Percentiles rank a stretch among this genome's conserved stretches.
phyloP scores from a whole-genome alignment of 1,140 invertebrate species.

The Meloidogyne hapla region DNA sequence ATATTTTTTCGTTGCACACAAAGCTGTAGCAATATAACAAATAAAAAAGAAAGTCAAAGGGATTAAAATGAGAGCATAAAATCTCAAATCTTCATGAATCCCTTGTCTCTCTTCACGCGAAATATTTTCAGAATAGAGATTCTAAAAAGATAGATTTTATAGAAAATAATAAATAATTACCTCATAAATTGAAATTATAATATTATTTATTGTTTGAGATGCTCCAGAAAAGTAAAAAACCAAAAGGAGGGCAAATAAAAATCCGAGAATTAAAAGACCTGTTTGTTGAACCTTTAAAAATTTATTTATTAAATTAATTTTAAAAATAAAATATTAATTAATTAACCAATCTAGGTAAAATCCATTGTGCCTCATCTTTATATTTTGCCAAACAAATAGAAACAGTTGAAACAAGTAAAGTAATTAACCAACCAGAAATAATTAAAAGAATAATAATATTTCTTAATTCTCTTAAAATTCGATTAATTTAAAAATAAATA shows the following conservation, averaged over 20 bases:
- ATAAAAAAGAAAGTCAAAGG: slow-evolving; percentile 45
- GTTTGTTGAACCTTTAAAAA: slow-evolving; percentile 35
- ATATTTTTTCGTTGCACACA: slow-evolving; percentile 44
- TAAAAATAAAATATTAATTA: not conserved
- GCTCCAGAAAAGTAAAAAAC: slow-evolving; percentile 41
- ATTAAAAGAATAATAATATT: slow-evolving; percentile 38
- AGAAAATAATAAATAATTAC: slow-evolving; percentile 11
- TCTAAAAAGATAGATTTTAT: not conserved
- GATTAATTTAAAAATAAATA: not conserved
- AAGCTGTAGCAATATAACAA: slow-evolving; percentile 38
- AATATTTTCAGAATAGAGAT: slow-evolving; percentile 15
- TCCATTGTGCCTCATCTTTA: slow-evolving; percentile 36
- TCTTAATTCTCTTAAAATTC: slow-evolving; percentile 31
- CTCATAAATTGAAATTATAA: slow-evolving; percentile 36
- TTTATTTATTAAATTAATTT: not conserved
- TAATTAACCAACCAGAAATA: slow-evolving; percentile 44
- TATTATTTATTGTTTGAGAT: slow-evolving; percentile 33
- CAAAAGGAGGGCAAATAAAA: slow-evolving; percentile 27
- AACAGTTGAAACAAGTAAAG: slow-evolving; percentile 37
- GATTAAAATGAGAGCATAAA: slow-evolving; percentile 37
- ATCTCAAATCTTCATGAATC: slow-evolving; percentile 18
- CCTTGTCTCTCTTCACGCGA: slow-evolving; percentile 17
- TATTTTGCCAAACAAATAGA: slow-evolving; percentile 33
- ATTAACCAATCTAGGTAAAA: slow-evolving; percentile 40
- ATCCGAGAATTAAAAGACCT: slow-evolving; percentile 36